Conservation (phyloP, 1,140 invertebrate species). For the Pteromalus puparum region DNA sequence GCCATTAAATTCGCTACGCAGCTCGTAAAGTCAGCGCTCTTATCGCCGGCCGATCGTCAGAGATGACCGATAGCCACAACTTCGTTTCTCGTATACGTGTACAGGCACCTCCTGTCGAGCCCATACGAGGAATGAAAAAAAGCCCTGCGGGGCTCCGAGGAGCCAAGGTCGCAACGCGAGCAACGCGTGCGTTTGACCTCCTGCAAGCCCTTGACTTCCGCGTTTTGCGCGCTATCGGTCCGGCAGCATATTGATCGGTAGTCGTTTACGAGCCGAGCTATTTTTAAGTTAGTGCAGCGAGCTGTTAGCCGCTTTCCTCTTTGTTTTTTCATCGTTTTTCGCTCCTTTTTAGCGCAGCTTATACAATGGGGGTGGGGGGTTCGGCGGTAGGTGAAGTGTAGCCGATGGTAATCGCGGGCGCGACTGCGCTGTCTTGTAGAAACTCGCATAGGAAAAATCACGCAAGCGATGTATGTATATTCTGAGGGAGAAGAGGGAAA, state of each 20-base stretch:
- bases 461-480: neutral
- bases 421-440: neutral
- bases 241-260: neutral
- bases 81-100: neutral
- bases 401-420: neutral
- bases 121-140: neutral
- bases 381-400: neutral
- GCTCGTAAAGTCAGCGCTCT: neutral
- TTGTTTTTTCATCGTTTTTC: neutral
- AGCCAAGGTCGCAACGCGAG: neutral
- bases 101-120: neutral
- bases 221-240: neutral
- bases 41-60: neutral
- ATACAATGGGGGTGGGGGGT: neutral
- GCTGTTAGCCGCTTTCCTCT: neutral
- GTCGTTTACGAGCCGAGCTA: neutral
- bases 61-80: neutral
- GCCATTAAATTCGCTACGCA: conserved; percentile 18
- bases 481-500: too few relatives aligned
- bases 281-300: neutral
- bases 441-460: neutral
- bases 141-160: neutral
- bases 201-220: neutral
- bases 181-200: neutral
- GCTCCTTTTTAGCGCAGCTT: too few relatives aligned